phyloP scores from a whole-genome alignment of 2,888 invertebrate species.

The Congeria kusceri region DNA sequence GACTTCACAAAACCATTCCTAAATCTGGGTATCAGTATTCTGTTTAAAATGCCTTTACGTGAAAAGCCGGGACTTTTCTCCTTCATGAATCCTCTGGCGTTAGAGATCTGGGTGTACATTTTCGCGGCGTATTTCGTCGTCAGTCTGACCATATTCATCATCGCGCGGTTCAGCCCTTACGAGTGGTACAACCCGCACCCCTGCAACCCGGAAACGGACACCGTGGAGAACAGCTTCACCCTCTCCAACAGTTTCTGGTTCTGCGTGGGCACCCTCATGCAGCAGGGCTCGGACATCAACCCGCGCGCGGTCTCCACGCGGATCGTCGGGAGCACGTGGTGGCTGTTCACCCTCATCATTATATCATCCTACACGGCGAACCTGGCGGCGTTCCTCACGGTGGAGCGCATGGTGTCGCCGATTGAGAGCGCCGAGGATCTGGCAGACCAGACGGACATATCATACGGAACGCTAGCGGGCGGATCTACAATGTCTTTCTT shows the following conservation, averaged over 20 bases:
- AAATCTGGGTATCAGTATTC: conserved; percentile 86
- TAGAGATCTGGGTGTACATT: conserved; percentile 97
- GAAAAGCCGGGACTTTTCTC: conserved; percentile 96
- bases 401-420: conserved; percentile 97
- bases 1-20: conserved; percentile 87
- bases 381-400: conserved; percentile 98
- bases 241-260: conserved; percentile 98
- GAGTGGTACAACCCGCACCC: conserved; percentile 92
- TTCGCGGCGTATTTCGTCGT: conserved; percentile 97
- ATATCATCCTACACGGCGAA: conserved; percentile 99
- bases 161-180: conserved; percentile 88
- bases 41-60: conserved; percentile 96
- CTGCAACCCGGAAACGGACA: conserved; percentile 91
- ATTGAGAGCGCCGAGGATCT: conserved; percentile 98
- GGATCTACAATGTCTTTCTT: conserved; percentile 99
- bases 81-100: conserved; percentile 94
- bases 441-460: conserved; percentile 96
- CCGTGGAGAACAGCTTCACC: conserved; percentile 96
- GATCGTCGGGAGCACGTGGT: conserved; percentile 97
- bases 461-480: conserved; percentile 96
- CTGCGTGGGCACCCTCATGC: conserved; percentile 97
- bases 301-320: conserved; percentile 91
- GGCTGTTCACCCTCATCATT: conserved; percentile 99
- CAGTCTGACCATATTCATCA: conserved; percentile 96
- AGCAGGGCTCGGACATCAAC: conserved; percentile 90